Evolutionary conservation across 2,888 invertebrate species (phyloP).

Genomic region (Belgica antarctica): DNA sequence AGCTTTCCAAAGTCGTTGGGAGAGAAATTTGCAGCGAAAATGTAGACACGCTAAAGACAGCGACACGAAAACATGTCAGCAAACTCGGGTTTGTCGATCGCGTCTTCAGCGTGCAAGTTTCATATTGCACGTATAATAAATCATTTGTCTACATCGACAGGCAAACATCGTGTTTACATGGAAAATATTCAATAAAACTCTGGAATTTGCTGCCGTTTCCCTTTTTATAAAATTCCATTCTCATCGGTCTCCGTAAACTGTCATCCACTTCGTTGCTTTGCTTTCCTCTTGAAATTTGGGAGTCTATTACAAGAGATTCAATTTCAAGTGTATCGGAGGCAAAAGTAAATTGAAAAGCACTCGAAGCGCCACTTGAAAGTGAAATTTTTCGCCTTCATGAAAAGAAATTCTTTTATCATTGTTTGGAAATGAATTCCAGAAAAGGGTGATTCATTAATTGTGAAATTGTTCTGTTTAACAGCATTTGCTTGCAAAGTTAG

Average conservation of each 20-base stretch:
- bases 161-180: constrained; percentile 14
- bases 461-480: too few relatives aligned
- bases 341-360: constrained; percentile 18
- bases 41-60: neutral
- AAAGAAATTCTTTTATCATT: neutral
- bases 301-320: neutral
- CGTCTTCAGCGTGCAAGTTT: neutral
- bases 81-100: neutral
- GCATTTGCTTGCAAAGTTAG: too few relatives aligned
- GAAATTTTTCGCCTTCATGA: neutral
- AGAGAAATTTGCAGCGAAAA: neutral
- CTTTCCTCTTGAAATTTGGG: constrained; percentile 8
- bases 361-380: constrained; percentile 6
- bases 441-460: too few relatives aligned
- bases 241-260: neutral
- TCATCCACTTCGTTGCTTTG: constrained; percentile 22
- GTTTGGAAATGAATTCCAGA: neutral
- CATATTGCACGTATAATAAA: constrained; percentile 23
- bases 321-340: neutral
- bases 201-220: neutral
- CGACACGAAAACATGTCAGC: neutral
- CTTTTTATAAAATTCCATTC: neutral
- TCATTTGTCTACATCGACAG: neutral
- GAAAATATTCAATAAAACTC: neutral
- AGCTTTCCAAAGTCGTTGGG: neutral